Conservation (phyloP, 1,140 invertebrate species). For the Drosophila guanche region DNA sequence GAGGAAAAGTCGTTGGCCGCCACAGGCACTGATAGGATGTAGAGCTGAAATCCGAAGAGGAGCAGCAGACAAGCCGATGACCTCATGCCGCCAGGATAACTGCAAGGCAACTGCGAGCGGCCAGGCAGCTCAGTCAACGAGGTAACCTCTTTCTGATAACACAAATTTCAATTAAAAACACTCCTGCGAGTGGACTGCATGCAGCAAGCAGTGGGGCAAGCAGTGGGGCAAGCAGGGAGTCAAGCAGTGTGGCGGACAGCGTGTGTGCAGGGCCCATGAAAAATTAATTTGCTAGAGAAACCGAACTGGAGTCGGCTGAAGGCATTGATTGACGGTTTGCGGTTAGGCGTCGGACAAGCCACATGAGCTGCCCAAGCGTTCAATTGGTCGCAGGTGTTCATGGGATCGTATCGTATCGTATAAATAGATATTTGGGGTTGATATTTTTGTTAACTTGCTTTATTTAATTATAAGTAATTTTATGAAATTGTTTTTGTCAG, state of each 20-base stretch:
- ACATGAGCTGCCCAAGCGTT: conserved; percentile 22
- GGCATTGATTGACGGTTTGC: conserved; percentile 75
- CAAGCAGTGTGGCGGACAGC: conserved; percentile 4
- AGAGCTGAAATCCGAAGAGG: conserved; percentile 29
- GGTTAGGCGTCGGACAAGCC: conserved; percentile 61
- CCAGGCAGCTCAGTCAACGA: conserved; percentile 16
- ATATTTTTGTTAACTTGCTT: conserved; percentile 69
- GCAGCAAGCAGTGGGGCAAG: background rate
- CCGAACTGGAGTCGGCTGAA: conserved; percentile 15
- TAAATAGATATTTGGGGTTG: background rate
- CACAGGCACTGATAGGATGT: conserved; percentile 2
- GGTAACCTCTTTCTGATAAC: conserved; percentile 45
- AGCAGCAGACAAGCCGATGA: conserved; percentile 22
- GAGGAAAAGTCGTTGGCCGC: conserved; percentile 87
- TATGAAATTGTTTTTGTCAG: conserved; percentile 70
- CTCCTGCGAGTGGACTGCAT: conserved; percentile 9
- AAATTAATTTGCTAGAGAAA: conserved; percentile 53
- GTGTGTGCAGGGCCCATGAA: conserved; percentile 48
- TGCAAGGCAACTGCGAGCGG: conserved; percentile 50
- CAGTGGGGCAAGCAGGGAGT: too few relatives aligned
- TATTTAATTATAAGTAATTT: conserved; percentile 73
- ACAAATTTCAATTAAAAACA: conserved; percentile 61
- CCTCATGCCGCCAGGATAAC: conserved; percentile 50
- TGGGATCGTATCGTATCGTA: conserved; percentile 12
- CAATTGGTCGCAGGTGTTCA: conserved; percentile 67